Conservation (phyloP, 2,113 vertebrate species). For the Atractosteus spatula region DNA sequence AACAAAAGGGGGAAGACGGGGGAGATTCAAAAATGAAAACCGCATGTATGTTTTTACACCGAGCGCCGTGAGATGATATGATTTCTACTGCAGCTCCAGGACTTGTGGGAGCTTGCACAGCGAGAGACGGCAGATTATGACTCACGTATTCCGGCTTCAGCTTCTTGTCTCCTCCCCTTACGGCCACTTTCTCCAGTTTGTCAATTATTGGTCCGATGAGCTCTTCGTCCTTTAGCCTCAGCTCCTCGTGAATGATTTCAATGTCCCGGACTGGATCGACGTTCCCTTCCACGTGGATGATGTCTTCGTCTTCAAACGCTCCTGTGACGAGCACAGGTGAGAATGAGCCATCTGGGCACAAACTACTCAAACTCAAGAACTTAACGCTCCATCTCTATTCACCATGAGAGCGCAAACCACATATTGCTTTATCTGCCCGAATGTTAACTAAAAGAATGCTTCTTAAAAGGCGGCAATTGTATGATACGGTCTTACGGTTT, state of each 20-base stretch:
- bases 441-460: too few species aligned
- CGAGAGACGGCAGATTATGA: slow-evolving; percentile 56
- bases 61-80: slow-evolving; percentile 53
- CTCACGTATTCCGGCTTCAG: slow-evolving; percentile 96
- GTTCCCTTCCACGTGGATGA: slow-evolving; percentile 92
- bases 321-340: slow-evolving; percentile 28
- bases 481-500: too few species aligned
- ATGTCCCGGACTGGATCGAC: slow-evolving; percentile 93
- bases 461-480: too few species aligned
- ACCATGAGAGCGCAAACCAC: too few species aligned
- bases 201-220: slow-evolving; percentile 85
- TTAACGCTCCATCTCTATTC: too few species aligned
- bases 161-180: slow-evolving; percentile 88
- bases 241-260: slow-evolving; percentile 90
- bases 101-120: slow-evolving; percentile 48
- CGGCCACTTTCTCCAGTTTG: slow-evolving; percentile 91
- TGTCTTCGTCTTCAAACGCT: slow-evolving; percentile 96
- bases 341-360: too few species aligned
- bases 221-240: slow-evolving; percentile 90
- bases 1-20: slow-evolving; percentile 45
- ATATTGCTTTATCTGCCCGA: too few species aligned
- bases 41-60: slow-evolving; percentile 43
- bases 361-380: too few species aligned
- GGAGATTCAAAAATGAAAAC: slow-evolving; percentile 22
- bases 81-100: slow-evolving; percentile 60